These are phyloP conservation scores for Neoarius graeffei DNA, from an alignment of 2,113 vertebrate species.

Conservation along the genomic window DNA sequence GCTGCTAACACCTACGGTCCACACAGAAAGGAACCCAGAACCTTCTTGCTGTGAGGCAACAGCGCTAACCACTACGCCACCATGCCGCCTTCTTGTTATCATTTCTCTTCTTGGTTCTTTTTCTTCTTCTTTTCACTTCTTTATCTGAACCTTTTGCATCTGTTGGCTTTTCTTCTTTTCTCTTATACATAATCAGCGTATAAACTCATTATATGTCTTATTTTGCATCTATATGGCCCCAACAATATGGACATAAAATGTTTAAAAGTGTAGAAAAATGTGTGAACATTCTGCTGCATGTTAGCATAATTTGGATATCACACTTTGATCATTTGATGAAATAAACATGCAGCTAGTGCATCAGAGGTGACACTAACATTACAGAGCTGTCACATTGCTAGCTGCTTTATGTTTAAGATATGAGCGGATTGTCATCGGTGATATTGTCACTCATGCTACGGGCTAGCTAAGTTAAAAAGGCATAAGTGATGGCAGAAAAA, in stretches of 20 bases:
- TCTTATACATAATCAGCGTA: not conserved
- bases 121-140: not conserved
- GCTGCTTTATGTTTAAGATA: not conserved
- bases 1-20: too few species aligned
- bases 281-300: not conserved
- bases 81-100: not conserved
- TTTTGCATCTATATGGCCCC: too few species aligned
- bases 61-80: too few species aligned
- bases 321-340: not conserved
- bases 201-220: not conserved
- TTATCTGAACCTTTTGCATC: not conserved
- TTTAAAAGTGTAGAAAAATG: too few species aligned
- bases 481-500: not conserved
- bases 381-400: not conserved
- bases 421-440: not conserved
- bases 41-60: too few species aligned
- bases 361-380: not conserved
- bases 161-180: not conserved
- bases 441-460: not conserved
- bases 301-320: too few species aligned
- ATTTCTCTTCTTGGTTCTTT: not conserved
- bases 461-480: not conserved
- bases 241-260: too few species aligned
- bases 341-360: not conserved
- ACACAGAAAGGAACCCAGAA: too few species aligned